These are phyloP conservation scores for Gobio gobio DNA, from an alignment of 2,113 vertebrate species.

Conservation along the genomic window DNA sequence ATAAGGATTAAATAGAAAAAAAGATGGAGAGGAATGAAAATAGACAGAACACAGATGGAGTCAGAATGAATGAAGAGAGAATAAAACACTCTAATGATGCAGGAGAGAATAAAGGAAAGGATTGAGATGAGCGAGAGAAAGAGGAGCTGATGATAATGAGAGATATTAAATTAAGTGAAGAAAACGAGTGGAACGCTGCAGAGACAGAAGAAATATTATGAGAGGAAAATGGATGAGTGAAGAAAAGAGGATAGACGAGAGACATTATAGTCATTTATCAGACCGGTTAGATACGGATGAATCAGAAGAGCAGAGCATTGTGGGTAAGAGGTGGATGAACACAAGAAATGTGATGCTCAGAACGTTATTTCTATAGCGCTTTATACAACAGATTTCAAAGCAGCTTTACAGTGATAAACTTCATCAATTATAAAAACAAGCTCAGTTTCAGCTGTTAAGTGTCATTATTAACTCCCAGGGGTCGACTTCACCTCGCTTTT, in stretches of 20 bases:
- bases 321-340: not conserved
- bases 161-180: conserved; percentile 46
- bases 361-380: not conserved
- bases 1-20: not conserved
- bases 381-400: not conserved
- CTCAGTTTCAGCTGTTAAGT: no score
- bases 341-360: not conserved
- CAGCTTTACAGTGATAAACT: not conserved
- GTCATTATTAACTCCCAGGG: no score
- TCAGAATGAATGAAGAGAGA: not conserved
- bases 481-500: no score
- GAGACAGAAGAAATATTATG: conserved; percentile 39
- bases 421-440: no score
- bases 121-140: not conserved
- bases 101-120: conserved; percentile 29
- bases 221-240: conserved; percentile 12
- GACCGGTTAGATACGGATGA: not conserved
- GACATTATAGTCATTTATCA: not conserved
- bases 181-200: conserved; percentile 7
- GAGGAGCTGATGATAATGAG: not conserved
- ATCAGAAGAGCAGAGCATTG: conserved; percentile 4
- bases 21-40: conserved; percentile 22
- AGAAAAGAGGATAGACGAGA: not conserved
- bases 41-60: not conserved
- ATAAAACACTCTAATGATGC: conserved; percentile 20